A percentile compares a stretch with the other conserved stretches of the same genome.
phyloP scores from a whole-genome alignment of 2,888 invertebrate species.

The Athripsodes cinereus region DNA sequence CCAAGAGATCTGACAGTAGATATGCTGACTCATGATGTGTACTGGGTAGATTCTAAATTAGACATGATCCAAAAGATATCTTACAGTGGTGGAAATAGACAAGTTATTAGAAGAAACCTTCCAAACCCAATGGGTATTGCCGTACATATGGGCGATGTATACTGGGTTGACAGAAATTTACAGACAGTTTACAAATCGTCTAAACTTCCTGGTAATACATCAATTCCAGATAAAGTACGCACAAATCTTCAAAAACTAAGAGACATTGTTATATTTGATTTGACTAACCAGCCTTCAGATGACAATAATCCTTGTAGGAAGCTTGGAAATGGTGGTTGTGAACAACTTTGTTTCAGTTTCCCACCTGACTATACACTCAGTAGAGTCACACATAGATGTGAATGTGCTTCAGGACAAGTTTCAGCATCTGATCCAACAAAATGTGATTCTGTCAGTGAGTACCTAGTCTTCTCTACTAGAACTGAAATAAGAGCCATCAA shows the following conservation, averaged over 20 bases:
- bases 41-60: slow-evolving; percentile 93
- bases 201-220: slow-evolving; percentile 67
- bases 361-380: slow-evolving; percentile 59
- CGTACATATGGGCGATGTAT: slow-evolving; percentile 75
- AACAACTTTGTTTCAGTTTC: slow-evolving; percentile 92
- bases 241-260: slow-evolving; percentile 80
- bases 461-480: slow-evolving; percentile 87
- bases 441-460: slow-evolving; percentile 83
- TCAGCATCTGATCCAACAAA: slow-evolving; percentile 57
- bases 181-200: slow-evolving; percentile 76
- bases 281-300: slow-evolving; percentile 79
- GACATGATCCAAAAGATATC: slow-evolving; percentile 94
- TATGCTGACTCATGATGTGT: slow-evolving; percentile 89
- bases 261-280: slow-evolving; percentile 88
- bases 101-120: slow-evolving; percentile 77
- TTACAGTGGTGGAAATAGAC: slow-evolving; percentile 72
- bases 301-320: slow-evolving; percentile 75
- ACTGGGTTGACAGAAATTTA: slow-evolving; percentile 92
- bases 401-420: slow-evolving; percentile 86
- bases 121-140: slow-evolving; percentile 94
- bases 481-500: slow-evolving; percentile 91
- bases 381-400: slow-evolving; percentile 63
- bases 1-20: slow-evolving; percentile 90
- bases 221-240: slow-evolving; percentile 65
- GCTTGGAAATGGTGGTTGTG: slow-evolving; percentile 77